These are phyloP conservation scores for Podabrus alpinus DNA, from an alignment of 2,888 invertebrate genomes.

Conservation along the genomic window DNA sequence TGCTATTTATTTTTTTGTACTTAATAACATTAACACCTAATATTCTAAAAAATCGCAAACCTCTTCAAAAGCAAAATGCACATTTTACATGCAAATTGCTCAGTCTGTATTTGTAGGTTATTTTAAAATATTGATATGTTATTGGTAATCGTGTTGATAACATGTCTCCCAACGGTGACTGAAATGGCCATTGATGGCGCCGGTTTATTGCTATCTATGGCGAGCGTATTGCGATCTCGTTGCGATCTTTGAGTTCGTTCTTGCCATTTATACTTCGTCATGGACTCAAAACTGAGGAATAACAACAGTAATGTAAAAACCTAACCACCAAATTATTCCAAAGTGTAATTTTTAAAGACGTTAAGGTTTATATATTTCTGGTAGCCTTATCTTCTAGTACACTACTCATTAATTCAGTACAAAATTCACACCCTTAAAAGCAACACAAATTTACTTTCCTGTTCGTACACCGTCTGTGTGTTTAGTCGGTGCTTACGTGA, in stretches of 20 bases:
- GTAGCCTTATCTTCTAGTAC: slow-evolving; percentile 19
- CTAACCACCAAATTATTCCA: neutral
- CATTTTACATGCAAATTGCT: neutral
- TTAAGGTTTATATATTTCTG: slow-evolving; percentile 7
- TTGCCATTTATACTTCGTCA: neutral
- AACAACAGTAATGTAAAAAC: neutral
- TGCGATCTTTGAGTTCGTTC: neutral
- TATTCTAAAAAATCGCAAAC: too few relatives aligned
- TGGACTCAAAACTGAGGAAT: neutral
- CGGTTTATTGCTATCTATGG: neutral
- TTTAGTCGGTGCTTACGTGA: slow-evolving; percentile 20
- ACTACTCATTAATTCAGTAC: slow-evolving; percentile 24
- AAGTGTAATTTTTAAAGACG: neutral
- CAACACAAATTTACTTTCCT: slow-evolving; percentile 24
- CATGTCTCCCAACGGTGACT: neutral
- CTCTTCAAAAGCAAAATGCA: neutral
- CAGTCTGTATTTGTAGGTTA: neutral
- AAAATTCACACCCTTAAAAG: slow-evolving; percentile 23
- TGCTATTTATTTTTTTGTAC: neutral
- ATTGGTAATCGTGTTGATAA: neutral
- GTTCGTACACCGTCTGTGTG: slow-evolving; percentile 19
- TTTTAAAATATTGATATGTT: neutral
- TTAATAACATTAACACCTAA: neutral
- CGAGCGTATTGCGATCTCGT: neutral
- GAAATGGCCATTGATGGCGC: neutral